Conservation (phyloP, 2,888 invertebrate genomes). For the Drosophila neotestacea region DNA sequence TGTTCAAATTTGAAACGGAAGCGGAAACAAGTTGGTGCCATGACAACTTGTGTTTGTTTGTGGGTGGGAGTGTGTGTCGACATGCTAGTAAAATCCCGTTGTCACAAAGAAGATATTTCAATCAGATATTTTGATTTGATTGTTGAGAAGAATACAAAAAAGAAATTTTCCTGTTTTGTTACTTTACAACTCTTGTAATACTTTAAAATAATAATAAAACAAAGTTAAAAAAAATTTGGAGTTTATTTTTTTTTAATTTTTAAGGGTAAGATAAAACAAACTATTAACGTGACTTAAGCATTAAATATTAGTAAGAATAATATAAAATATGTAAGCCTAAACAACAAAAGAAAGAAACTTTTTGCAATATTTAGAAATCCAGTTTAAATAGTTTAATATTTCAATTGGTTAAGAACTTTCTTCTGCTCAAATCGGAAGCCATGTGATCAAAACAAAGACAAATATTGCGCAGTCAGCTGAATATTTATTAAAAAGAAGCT, state of each 20-base stretch:
- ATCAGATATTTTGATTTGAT: constrained; percentile 9
- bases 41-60: constrained; percentile 12
- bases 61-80: not conserved
- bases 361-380: too few species aligned
- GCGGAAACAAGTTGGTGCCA: constrained; percentile 33
- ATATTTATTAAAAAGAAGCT: constrained; percentile 1
- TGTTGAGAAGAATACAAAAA: not conserved
- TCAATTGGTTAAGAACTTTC: not conserved
- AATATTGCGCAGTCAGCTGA: not conserved
- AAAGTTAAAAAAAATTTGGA: too few species aligned
- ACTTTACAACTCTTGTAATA: too few species aligned
- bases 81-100: not conserved
- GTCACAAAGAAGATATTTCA: constrained; percentile 3
- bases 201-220: too few species aligned
- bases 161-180: too few species aligned
- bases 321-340: too few species aligned
- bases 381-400: not conserved
- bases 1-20: constrained; percentile 18
- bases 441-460: constrained; percentile 1
- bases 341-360: too few species aligned
- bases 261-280: too few species aligned
- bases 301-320: too few species aligned
- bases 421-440: constrained; percentile 2
- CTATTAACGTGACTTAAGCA: too few species aligned
- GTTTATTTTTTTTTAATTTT: too few species aligned